Evolutionary conservation across 2,797 vertebrate species (phyloP).

Genomic region (Holocentrus rufus): DNA sequence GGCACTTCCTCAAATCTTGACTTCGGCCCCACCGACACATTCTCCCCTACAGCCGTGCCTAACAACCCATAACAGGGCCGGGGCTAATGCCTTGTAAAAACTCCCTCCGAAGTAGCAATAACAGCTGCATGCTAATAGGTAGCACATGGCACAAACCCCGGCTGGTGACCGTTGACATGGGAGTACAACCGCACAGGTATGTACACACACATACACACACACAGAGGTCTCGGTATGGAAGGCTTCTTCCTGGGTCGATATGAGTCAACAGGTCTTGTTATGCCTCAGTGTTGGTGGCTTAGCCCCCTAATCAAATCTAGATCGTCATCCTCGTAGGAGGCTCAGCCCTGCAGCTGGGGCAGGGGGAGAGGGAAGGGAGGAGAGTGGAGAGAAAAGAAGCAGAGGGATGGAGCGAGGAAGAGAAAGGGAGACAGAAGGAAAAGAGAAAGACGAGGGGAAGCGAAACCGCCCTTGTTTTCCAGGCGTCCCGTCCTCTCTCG

Average conservation of each 20-base stretch:
- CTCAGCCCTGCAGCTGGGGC: conserved; percentile 37
- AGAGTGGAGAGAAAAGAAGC: conserved; percentile 3
- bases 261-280: conserved; percentile 51
- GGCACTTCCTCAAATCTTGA: conserved; percentile 61
- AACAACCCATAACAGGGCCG: conserved; percentile 64
- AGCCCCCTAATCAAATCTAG: conserved; percentile 60
- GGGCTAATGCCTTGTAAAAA: conserved; percentile 76
- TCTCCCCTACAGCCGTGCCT: conserved; percentile 43
- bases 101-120: conserved; percentile 68
- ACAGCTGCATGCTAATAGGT: conserved; percentile 74
- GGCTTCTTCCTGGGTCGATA: conserved; percentile 32
- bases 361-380: neutral
- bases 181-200: conserved; percentile 51
- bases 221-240: conserved; percentile 18
- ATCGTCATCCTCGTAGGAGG: conserved; percentile 29
- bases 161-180: conserved; percentile 63
- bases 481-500: conserved; percentile 54
- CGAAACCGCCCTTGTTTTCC: conserved; percentile 68
- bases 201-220: neutral
- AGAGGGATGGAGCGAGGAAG: neutral
- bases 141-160: conserved; percentile 70
- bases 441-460: conserved; percentile 49
- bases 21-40: conserved; percentile 29
- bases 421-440: conserved; percentile 16
- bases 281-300: conserved; percentile 47